These are phyloP conservation scores for Lepilemur ruficaudatus DNA, from an alignment of 2,797 vertebrate genomes.

Conservation along the genomic window DNA sequence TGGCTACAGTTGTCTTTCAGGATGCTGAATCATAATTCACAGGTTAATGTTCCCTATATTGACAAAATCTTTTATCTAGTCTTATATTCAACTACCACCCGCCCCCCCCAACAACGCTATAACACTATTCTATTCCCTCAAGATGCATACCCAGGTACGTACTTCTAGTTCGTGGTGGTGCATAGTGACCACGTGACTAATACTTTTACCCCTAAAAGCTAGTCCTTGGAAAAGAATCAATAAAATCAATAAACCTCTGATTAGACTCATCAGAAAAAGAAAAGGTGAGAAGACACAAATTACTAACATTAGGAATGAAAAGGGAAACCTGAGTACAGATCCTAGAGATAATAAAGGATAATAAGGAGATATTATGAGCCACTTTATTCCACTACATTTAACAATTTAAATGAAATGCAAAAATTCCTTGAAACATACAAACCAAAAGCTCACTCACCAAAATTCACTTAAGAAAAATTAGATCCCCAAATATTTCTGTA, in stretches of 20 bases:
- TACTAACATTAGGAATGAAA: neutral
- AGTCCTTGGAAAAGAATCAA: neutral
- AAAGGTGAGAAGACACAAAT: neutral
- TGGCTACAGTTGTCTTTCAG: neutral
- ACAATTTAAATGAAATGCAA: neutral
- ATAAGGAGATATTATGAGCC: neutral
- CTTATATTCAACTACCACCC: neutral
- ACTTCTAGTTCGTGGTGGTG: neutral
- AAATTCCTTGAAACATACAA: neutral
- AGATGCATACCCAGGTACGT: neutral
- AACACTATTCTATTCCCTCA: too few relatives aligned
- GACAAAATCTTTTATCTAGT: neutral
- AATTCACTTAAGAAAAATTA: neutral
- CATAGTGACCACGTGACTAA: neutral
- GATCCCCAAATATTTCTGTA: neutral
- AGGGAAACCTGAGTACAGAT: neutral
- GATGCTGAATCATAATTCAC: neutral
- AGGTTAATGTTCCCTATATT: too few relatives aligned
- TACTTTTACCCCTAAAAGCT: neutral
- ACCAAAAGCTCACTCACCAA: neutral
- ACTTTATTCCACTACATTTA: neutral
- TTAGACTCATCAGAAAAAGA: neutral
- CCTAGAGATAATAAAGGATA: neutral
- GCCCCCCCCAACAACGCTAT: too few relatives aligned
- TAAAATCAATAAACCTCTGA: neutral